A percentile compares a stretch with the other conserved stretches of the same genome.
These are phyloP conservation scores for Machimus rusticus DNA, from an alignment of 2,888 invertebrate genomes.

Conservation along the genomic window DNA sequence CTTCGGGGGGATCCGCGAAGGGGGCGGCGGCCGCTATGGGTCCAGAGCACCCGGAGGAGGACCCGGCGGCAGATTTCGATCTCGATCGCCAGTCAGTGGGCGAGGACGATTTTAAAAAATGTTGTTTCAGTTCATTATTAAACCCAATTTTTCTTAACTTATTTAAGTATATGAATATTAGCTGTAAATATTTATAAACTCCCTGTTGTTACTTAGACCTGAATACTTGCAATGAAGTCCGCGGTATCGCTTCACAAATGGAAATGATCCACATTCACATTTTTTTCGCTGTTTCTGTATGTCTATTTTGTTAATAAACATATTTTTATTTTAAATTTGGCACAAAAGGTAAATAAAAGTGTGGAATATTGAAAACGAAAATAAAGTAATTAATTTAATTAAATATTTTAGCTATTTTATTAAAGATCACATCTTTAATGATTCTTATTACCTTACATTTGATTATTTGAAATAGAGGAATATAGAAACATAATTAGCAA, in stretches of 20 bases:
- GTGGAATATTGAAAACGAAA: constrained; percentile 16
- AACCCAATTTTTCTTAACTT: neutral
- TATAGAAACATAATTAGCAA: too few relatives aligned
- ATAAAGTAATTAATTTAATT: neutral
- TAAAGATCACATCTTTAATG: neutral
- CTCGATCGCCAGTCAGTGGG: constrained; percentile 58
- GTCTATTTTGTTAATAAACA: neutral
- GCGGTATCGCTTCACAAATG: neutral
- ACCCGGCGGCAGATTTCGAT: constrained; percentile 53
- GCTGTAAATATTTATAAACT: neutral
- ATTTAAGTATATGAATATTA: neutral
- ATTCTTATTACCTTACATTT: neutral
- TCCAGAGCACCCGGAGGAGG: constrained; percentile 47
- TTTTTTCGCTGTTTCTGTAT: neutral
- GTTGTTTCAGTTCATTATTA: neutral
- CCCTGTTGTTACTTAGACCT: neutral
- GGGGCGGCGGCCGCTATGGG: neutral
- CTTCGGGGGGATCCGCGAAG: constrained; percentile 51
- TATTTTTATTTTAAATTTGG: constrained; percentile 31
- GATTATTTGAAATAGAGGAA: too few relatives aligned
- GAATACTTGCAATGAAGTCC: neutral
- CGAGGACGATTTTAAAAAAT: constrained; percentile 50
- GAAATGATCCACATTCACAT: neutral
- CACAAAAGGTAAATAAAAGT: neutral
- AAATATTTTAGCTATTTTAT: neutral